Conservation (phyloP, 2,888 invertebrate species). For the Melanchra persicariae region DNA sequence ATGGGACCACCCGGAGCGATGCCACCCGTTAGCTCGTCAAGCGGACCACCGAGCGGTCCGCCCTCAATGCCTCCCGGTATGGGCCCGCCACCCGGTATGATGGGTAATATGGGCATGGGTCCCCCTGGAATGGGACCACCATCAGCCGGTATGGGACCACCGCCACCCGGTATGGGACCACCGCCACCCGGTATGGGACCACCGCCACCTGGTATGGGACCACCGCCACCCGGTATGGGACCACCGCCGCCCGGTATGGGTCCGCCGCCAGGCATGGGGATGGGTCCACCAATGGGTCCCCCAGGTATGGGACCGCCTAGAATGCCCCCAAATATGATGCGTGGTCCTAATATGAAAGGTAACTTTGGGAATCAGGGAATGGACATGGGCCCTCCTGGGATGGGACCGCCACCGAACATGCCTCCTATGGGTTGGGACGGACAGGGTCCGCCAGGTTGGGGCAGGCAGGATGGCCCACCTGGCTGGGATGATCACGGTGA, state of each 20-base stretch:
- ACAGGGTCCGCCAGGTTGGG: constrained; percentile 81
- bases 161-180: constrained; percentile 68
- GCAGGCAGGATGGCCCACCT: constrained; percentile 76
- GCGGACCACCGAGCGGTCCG: constrained; percentile 70
- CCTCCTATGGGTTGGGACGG: constrained; percentile 84
- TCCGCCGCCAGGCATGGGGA: constrained; percentile 72
- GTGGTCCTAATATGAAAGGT: constrained; percentile 76
- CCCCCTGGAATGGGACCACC: constrained; percentile 79
- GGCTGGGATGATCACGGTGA: constrained; percentile 88
- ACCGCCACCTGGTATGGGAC: constrained; percentile 81
- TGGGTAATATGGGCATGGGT: constrained; percentile 74
- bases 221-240: constrained; percentile 76
- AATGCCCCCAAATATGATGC: constrained; percentile 85
- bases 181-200: constrained; percentile 77
- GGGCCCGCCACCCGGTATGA: constrained; percentile 72
- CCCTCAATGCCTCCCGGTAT: constrained; percentile 69
- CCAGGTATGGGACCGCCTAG: constrained; percentile 82
- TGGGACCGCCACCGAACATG: constrained; percentile 86
- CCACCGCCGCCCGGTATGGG: constrained; percentile 72
- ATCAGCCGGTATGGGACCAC: too few species aligned
- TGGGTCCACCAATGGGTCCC: constrained; percentile 79
- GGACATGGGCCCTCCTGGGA: constrained; percentile 86
- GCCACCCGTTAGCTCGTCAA: constrained; percentile 75
- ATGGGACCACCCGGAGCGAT: constrained; percentile 81
- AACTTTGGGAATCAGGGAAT: constrained; percentile 80